Evolutionary conservation across 2,113 vertebrate genomes (phyloP).

Genomic region (Shinisaurus crocodilurus): DNA sequence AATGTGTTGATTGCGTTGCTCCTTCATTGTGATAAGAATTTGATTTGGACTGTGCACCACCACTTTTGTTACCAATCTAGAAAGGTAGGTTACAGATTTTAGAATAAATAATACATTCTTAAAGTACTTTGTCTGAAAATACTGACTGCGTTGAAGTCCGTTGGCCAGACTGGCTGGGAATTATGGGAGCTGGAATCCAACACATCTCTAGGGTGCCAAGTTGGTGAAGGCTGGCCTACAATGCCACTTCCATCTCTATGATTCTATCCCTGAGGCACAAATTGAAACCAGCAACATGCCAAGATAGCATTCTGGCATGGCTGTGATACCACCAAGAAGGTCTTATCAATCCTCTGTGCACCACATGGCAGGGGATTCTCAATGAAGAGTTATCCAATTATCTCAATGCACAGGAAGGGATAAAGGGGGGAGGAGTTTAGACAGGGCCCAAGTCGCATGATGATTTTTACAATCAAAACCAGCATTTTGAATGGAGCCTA

Average conservation of each 20-base stretch:
- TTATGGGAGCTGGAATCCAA: too few relatives aligned
- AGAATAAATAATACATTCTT: neutral
- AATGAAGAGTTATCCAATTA: neutral
- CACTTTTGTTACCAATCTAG: neutral
- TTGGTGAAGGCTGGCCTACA: too few relatives aligned
- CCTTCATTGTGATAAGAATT: neutral
- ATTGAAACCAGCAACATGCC: neutral
- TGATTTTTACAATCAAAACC: neutral
- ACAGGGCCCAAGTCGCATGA: neutral
- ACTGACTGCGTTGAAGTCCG: neutral
- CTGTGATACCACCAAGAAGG: neutral
- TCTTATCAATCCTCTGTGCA: neutral
- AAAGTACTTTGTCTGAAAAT: neutral
- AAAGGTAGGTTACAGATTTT: neutral
- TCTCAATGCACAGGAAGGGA: neutral
- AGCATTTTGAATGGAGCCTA: neutral
- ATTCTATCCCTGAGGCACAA: neutral
- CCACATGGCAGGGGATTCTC: neutral
- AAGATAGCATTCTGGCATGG: neutral
- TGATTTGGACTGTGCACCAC: neutral
- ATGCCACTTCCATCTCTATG: too few relatives aligned
- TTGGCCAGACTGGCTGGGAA: too few relatives aligned
- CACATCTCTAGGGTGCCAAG: too few relatives aligned
- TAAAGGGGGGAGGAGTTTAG: neutral
- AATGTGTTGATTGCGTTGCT: neutral